phyloP scores from a whole-genome alignment of 2,797 vertebrate species.

The Staurois parvus region DNA sequence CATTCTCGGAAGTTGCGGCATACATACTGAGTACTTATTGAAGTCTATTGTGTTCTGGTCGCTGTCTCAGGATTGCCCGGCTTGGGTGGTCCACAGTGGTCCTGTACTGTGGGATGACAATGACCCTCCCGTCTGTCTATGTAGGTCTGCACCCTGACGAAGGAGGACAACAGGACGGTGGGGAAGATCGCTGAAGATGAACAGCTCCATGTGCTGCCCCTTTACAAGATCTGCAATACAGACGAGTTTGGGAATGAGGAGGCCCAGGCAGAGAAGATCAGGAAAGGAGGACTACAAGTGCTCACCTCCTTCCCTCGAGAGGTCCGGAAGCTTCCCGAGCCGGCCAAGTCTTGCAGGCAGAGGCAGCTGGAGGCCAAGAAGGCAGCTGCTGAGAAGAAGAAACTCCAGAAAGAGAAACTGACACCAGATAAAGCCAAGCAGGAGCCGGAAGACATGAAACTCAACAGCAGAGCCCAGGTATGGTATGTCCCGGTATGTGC shows the following conservation, averaged over 20 bases:
- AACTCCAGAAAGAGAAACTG: conserved; percentile 86
- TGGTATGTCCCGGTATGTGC: background rate
- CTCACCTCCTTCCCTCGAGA: conserved; percentile 91
- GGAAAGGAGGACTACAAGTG: conserved; percentile 91
- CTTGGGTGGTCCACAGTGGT: too few species aligned
- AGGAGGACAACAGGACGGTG: conserved; percentile 93
- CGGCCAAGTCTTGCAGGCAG: conserved; percentile 95
- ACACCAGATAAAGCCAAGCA: conserved; percentile 88
- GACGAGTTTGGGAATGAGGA: conserved; percentile 95
- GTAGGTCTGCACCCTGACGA: conserved; percentile 97
- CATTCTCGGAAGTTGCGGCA: too few species aligned
- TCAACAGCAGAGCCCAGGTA: conserved; percentile 73
- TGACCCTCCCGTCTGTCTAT: background rate
- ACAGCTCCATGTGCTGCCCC: conserved; percentile 95
- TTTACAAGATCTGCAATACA: conserved; percentile 88
- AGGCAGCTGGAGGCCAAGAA: conserved; percentile 93
- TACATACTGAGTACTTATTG: too few species aligned
- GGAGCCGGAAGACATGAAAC: conserved; percentile 70
- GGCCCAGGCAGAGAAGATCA: conserved; percentile 89
- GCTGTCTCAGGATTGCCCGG: too few species aligned
- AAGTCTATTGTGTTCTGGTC: too few species aligned
- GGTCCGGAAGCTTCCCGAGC: conserved; percentile 93
- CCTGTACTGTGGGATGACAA: too few species aligned
- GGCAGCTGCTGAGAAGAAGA: conserved; percentile 93
- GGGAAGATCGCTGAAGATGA: conserved; percentile 91